Base-by-base conservation (phyloP, 2,888 invertebrate species). In the Keiferia lycopersicella region DNA sequence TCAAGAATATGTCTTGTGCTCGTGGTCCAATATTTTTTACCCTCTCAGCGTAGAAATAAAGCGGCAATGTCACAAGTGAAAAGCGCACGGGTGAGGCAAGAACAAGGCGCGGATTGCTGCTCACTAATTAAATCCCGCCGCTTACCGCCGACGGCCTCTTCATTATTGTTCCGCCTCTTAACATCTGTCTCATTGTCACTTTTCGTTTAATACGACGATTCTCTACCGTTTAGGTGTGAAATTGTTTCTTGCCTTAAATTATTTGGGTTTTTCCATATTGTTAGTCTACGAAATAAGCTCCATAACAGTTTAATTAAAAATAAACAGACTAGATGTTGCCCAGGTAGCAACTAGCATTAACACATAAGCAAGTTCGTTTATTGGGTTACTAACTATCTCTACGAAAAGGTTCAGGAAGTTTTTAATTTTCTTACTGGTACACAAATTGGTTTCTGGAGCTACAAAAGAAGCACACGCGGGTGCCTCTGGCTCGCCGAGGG, bases 131-230 rank as follows among this genome's bases (percentile, higher is more conserved):
- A 91, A 91, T 91, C 89, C 82, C 83, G 82, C 76, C 83, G 87
- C 85, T 88, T 86, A 82, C 84, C 83, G 86, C 86, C 87, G 89
- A 85, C 89, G 84, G 85, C 87, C 88, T 91, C 90, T 90, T 91
- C 89, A 90, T 90, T 91, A 90, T 90, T 88, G 88, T 87, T 84
- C 85, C 83, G 83, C 84, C 84, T 84, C 86, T 89, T 89, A 90
- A 90, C 90, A 89, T 89, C 87, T 88, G 88, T 88, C 88, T 90
- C 88, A 86, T 86, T 83, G 86, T 87, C 89, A 87, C 86, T 86
- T 88, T 84, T 76, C 81, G 81, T 86, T 87, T 87, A 86, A 87
- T 87, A 84, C 81, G 72, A 73, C 82, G 83, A 87, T 86, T 84
- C 86, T 84, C 84, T 76, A 69, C 71, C 76, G 71, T 75, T 76